Percentiles rank a stretch among this genome's conserved stretches.
phyloP scores from a whole-genome alignment of 2,888 invertebrate genomes.

The Amiota mariae region DNA sequence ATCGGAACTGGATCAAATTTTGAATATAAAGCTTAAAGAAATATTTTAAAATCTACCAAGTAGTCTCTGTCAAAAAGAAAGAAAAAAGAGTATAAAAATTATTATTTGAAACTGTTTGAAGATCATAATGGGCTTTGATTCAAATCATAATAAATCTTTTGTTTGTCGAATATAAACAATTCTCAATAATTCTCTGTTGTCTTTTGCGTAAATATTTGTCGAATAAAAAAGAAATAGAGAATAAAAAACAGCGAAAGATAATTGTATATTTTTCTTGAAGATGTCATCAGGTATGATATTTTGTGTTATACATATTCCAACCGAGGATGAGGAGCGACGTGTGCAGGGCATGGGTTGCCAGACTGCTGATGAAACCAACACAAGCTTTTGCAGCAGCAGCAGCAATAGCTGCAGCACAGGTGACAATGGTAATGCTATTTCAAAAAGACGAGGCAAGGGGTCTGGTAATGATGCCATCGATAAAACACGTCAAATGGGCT shows the following conservation, averaged over 20 bases:
- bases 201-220: constrained; percentile 30
- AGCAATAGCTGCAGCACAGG: background rate
- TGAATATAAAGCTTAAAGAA: too few species aligned
- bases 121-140: too few species aligned
- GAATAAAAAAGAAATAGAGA: constrained; percentile 8
- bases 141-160: too few species aligned
- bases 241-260: background rate
- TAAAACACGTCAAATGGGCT: background rate
- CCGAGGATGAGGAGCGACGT: constrained; percentile 73
- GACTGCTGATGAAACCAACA: background rate
- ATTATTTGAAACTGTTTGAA: too few species aligned
- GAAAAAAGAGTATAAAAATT: too few species aligned
- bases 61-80: too few species aligned
- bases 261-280: constrained; percentile 9
- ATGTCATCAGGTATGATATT: constrained; percentile 75
- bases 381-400: background rate
- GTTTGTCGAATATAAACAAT: too few species aligned
- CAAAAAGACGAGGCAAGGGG: background rate
- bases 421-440: background rate
- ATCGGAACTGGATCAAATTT: too few species aligned
- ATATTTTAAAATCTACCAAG: too few species aligned
- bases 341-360: background rate
- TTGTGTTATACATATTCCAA: constrained; percentile 76
- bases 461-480: background rate
- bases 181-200: too few species aligned